Evolutionary conservation across 2,797 vertebrate genomes (phyloP).

Genomic region (Mormyrops attenuatus): DNA sequence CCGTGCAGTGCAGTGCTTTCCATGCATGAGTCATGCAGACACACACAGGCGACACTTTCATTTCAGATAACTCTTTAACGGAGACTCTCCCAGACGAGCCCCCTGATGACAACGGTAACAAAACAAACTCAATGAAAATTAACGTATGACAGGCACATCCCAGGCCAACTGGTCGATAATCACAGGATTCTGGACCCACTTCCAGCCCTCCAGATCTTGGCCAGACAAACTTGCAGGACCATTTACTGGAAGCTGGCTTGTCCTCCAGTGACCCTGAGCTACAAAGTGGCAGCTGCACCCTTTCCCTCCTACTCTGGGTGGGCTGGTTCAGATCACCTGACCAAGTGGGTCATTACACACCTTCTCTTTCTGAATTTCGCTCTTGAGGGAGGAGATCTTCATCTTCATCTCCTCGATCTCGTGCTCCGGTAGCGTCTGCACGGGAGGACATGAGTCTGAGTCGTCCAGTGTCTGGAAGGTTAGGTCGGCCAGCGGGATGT

Average conservation of each 20-base stretch:
- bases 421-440: slow-evolving; percentile 84
- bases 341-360: slow-evolving; percentile 46
- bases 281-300: not conserved
- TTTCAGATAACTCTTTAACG: not conserved
- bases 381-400: slow-evolving; percentile 92
- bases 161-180: not conserved
- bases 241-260: slow-evolving; percentile 16
- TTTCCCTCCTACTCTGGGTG: not conserved
- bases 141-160: not conserved
- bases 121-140: not conserved
- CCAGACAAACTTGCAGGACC: not conserved
- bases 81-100: not conserved
- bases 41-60: not conserved
- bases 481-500: slow-evolving; percentile 88
- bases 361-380: slow-evolving; percentile 93
- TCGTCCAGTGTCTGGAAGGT: slow-evolving; percentile 88
- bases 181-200: not conserved
- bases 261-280: slow-evolving; percentile 5
- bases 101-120: not conserved
- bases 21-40: not conserved
- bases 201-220: not conserved
- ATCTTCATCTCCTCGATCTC: slow-evolving; percentile 98
- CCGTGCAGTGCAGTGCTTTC: not conserved
- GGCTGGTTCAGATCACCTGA: not conserved
- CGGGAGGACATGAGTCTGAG: slow-evolving; percentile 77